Conservation (phyloP, 2,888 invertebrate genomes). For the Mayetiola destructor region DNA sequence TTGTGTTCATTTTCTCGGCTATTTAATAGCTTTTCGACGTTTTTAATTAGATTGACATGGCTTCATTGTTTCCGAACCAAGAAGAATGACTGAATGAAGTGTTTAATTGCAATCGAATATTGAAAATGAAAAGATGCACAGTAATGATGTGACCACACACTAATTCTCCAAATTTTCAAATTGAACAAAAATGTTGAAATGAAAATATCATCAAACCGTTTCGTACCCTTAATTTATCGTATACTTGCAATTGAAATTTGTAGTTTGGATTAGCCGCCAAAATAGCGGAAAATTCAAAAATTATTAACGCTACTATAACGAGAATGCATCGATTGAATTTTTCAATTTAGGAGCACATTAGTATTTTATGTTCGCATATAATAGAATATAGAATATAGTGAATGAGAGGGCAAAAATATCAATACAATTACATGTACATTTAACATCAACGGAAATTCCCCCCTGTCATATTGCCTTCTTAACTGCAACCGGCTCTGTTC, state of each 20-base stretch:
- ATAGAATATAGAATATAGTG: too few species aligned
- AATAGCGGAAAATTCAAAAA: conserved; percentile 7
- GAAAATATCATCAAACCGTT: conserved; percentile 4
- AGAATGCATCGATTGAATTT: neutral
- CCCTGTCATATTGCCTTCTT: neutral
- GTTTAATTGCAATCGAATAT: conserved; percentile 7
- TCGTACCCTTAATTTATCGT: neutral
- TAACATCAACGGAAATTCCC: neutral
- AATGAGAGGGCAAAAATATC: neutral
- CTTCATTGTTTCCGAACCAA: neutral
- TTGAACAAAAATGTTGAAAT: neutral
- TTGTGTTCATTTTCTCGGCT: neutral
- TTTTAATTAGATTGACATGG: conserved; percentile 12
- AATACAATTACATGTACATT: too few species aligned
- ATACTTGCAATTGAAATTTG: neutral
- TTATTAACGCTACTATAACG: neutral
- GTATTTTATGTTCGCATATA: neutral
- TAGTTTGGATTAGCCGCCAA: neutral
- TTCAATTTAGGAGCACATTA: conserved; percentile 12
- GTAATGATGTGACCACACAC: conserved; percentile 7
- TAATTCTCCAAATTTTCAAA: neutral
- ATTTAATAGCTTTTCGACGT: conserved; percentile 1
- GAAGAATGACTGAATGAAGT: neutral
- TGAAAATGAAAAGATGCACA: neutral
- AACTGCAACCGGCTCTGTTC: neutral